A percentile compares a stretch with the other conserved stretches of the same genome.
Evolutionary conservation across 1,140 invertebrate species (phyloP).

Genomic region (Brachionus plicatilis): DNA sequence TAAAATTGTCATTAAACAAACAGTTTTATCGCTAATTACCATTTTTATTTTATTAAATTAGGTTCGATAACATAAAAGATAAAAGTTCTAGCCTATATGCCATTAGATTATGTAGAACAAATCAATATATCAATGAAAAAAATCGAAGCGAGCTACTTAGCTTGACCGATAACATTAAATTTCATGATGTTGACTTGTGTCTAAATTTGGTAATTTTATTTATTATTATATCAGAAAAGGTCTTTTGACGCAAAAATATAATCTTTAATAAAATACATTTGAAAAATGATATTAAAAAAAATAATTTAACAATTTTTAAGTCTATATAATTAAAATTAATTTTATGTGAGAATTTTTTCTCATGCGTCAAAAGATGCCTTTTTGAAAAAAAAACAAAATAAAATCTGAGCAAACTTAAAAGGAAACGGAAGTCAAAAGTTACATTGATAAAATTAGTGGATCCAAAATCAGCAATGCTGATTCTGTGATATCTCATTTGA

Average conservation of each 20-base stretch:
- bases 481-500: not conserved
- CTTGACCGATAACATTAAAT: not conserved
- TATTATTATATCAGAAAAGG: too few relatives aligned
- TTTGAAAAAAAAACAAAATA: too few relatives aligned
- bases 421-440: constrained; percentile 27
- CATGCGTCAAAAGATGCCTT: too few relatives aligned
- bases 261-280: too few relatives aligned
- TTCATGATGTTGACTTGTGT: constrained; percentile 37
- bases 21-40: not conserved
- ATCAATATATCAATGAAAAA: constrained; percentile 39
- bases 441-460: constrained; percentile 11
- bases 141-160: not conserved
- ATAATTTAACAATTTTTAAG: too few relatives aligned
- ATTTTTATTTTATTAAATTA: not conserved
- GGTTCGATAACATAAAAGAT: constrained; percentile 24
- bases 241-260: too few relatives aligned
- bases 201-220: constrained; percentile 21
- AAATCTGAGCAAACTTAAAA: not conserved
- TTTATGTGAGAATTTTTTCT: too few relatives aligned
- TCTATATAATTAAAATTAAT: not conserved
- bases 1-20: not conserved
- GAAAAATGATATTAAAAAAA: not conserved
- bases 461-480: not conserved
- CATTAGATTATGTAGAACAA: not conserved
- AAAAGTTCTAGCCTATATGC: constrained; percentile 4